Percentiles rank a stretch among this genome's conserved stretches.
These are phyloP conservation scores for Chaetodon auriga DNA, from an alignment of 2,113 vertebrate species.

Conservation along the genomic window DNA sequence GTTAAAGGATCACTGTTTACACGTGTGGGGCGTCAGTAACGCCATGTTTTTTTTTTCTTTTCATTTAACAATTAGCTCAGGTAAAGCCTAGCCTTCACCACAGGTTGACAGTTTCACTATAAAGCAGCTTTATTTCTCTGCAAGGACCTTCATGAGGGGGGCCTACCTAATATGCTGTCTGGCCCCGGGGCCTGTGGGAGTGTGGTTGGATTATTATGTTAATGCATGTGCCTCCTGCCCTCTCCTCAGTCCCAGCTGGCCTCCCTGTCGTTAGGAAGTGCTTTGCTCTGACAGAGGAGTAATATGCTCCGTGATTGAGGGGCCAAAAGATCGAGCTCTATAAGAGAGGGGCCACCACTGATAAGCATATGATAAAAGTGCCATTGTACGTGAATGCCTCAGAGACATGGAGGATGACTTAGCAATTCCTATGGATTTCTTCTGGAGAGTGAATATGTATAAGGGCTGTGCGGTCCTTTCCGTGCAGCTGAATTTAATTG, in stretches of 20 bases:
- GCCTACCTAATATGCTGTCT: constrained; percentile 97
- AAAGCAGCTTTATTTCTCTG: constrained; percentile 84
- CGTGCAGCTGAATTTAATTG: constrained; percentile 78
- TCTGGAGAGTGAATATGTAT: constrained; percentile 80
- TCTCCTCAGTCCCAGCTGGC: constrained; percentile 98
- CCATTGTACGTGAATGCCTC: constrained; percentile 82
- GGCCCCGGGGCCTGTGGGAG: constrained; percentile 97
- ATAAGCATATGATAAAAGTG: constrained; percentile 92
- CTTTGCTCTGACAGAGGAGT: constrained; percentile 99
- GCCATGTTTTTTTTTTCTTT: constrained; percentile 51
- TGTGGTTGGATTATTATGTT: constrained; percentile 99
- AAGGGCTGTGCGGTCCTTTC: constrained; percentile 67
- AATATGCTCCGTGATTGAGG: constrained; percentile 99
- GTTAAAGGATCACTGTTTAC: constrained; percentile 36
- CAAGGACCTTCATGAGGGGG: constrained; percentile 86
- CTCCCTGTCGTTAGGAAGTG: constrained; percentile 96
- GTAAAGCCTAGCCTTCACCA: constrained; percentile 81
- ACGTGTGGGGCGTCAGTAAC: not conserved
- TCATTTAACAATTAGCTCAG: constrained; percentile 79
- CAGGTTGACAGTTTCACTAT: constrained; percentile 94
- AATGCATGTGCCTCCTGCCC: constrained; percentile 98
- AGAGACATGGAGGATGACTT: constrained; percentile 77
- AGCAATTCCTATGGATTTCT: constrained; percentile 81
- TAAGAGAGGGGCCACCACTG: constrained; percentile 87
- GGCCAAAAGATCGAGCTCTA: constrained; percentile 94